Conservation (phyloP, 2,888 invertebrate genomes). For the Melanotus villosus region DNA sequence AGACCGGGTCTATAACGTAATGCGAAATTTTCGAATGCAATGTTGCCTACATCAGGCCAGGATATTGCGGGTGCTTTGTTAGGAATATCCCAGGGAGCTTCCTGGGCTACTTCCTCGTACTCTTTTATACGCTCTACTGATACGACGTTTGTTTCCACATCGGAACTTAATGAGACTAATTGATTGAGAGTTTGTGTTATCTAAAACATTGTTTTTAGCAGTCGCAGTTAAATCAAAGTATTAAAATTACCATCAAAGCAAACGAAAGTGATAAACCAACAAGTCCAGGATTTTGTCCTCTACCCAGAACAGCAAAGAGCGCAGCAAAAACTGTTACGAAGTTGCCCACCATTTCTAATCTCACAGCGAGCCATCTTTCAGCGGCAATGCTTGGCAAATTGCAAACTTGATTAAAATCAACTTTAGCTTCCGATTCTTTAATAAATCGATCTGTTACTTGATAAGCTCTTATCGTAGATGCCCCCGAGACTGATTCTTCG, state of each 20-base stretch:
- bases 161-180: conserved; percentile 96
- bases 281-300: conserved; percentile 81
- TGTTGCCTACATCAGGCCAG: conserved; percentile 89
- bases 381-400: conserved; percentile 94
- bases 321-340: conserved; percentile 95
- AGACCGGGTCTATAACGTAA: conserved; percentile 90
- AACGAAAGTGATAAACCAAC: conserved; percentile 93
- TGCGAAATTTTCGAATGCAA: conserved; percentile 86
- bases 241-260: conserved; percentile 78
- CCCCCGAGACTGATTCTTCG: conserved; percentile 92
- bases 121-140: conserved; percentile 98
- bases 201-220: conserved; percentile 67
- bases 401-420: conserved; percentile 94
- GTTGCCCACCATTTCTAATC: conserved; percentile 97
- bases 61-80: conserved; percentile 73
- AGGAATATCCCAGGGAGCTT: conserved; percentile 83
- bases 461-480: conserved; percentile 90
- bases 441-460: conserved; percentile 87
- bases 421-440: conserved; percentile 87
- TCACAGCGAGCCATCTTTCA: conserved; percentile 95
- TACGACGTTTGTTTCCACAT: conserved; percentile 97
- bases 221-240: background rate
- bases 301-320: conserved; percentile 89
- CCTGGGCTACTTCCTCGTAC: conserved; percentile 89
- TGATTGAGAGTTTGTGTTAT: conserved; percentile 96